Conservation (phyloP, 2,888 invertebrate species). For the Norana najaformis region DNA sequence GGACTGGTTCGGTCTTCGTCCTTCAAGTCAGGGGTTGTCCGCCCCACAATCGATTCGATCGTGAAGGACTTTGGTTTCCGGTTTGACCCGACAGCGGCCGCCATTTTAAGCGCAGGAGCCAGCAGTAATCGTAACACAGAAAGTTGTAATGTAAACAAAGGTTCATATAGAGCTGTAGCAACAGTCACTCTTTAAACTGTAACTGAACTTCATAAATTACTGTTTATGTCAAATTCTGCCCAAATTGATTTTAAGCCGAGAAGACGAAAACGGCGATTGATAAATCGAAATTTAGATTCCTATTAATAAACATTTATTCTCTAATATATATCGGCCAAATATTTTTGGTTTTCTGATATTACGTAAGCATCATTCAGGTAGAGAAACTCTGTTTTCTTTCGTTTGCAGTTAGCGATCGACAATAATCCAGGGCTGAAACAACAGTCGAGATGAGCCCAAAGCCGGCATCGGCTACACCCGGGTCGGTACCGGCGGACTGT, state of each 20-base stretch:
- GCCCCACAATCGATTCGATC: slow-evolving; percentile 32
- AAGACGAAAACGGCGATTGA: neutral
- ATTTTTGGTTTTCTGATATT: neutral
- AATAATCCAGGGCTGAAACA: neutral
- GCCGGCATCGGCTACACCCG: neutral
- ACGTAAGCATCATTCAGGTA: neutral
- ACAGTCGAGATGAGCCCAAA: neutral
- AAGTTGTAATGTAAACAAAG: neutral
- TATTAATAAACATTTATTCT: neutral
- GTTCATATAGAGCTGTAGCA: neutral
- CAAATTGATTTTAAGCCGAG: neutral
- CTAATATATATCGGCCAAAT: neutral
- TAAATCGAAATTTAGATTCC: neutral
- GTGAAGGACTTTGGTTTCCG: slow-evolving; percentile 29
- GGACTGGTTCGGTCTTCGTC: slow-evolving; percentile 7
- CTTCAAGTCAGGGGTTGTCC: neutral
- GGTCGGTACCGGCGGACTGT: neutral
- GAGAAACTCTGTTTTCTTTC: neutral
- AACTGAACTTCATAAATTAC: neutral
- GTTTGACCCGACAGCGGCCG: slow-evolving; percentile 24
- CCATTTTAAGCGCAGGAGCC: slow-evolving; percentile 28
- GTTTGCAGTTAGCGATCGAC: neutral
- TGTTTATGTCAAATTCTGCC: neutral
- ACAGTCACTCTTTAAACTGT: neutral
- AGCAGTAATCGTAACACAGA: neutral